Evolutionary conservation across 92 coral and sea anemone genomes (phyloP).

Genomic region (Porites cylindrica): DNA sequence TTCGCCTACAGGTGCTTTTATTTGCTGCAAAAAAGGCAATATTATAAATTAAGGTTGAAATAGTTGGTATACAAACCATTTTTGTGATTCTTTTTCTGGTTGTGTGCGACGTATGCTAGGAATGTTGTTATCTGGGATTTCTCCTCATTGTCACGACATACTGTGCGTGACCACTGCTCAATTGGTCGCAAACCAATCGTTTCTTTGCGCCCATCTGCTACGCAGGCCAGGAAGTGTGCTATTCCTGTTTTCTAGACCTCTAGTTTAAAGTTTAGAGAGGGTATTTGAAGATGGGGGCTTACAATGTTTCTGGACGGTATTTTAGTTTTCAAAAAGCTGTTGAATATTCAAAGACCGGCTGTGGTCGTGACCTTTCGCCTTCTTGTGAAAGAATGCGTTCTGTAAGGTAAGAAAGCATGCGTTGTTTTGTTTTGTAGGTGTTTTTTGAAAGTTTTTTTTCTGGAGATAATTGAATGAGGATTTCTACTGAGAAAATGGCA

Average conservation of each 20-base stretch:
- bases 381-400: slow-evolving; percentile 21
- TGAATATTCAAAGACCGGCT: too few species aligned
- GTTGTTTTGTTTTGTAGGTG: not conserved
- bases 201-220: not conserved
- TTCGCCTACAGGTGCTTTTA: not conserved
- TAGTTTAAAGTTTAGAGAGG: too few species aligned
- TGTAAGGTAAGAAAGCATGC: not conserved
- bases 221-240: not conserved
- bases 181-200: not conserved
- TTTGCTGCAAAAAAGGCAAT: not conserved
- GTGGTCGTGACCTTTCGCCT: not conserved
- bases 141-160: not conserved
- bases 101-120: not conserved
- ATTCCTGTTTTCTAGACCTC: not conserved
- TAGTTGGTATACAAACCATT: not conserved
- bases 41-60: not conserved
- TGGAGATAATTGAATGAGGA: not conserved
- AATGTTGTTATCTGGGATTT: not conserved
- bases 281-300: too few species aligned
- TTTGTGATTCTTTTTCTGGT: not conserved
- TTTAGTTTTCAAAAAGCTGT: too few species aligned
- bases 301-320: too few species aligned
- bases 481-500: not conserved
- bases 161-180: slow-evolving; percentile 6
- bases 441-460: not conserved